Evolutionary conservation across 2,888 invertebrate genomes (phyloP), one percentile per base, ranked within the genome.

Genomic region (Meiosimyza platycephala): DNA sequence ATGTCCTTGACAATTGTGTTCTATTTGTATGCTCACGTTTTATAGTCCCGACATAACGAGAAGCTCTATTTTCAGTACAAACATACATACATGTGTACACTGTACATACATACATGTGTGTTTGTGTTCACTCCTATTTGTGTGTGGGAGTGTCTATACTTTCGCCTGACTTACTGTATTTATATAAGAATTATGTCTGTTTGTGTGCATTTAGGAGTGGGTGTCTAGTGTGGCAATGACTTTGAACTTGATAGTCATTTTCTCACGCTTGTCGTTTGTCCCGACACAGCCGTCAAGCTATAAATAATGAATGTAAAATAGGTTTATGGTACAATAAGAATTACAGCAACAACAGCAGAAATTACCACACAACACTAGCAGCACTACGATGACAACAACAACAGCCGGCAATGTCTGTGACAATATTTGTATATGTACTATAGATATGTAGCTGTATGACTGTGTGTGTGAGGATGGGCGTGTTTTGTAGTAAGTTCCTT

Each of bases 201-300:
- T 54, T 12, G n/a, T 70, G 47, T 65, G 40, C 12, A 28, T 62
- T 16, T 66, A 48, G 52, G 55, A 72, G 66, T 70, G 72, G 76
- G 75, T 70, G 77, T 40, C 11, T 18, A 72, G 75, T 76, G 54
- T 72, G 55, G 64, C 51, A 62, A 71, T 71, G 76, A 75, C 74
- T 75, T 78, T 78, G 77, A 78, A 76, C 76, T 78, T 78, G 74
- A 74, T 73, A 47, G 40, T 48, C 47, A 63, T 63, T 63, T 40
- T 63, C 63, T 63, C 63, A 16, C 47, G 63, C 63, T 48, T 12
- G 62, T 16, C 62, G 40, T 63, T n/a, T 13, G 40, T 63, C 11
- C 47, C 18, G 63, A 18, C 63, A 33, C 63, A 48, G 47, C 51
- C 18, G 51, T 28, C 59, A 33, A n/a, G 59, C 69, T 50, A 50